phyloP scores from a whole-genome alignment of 2,797 vertebrate genomes.

The Microctenopoma lineatum region DNA sequence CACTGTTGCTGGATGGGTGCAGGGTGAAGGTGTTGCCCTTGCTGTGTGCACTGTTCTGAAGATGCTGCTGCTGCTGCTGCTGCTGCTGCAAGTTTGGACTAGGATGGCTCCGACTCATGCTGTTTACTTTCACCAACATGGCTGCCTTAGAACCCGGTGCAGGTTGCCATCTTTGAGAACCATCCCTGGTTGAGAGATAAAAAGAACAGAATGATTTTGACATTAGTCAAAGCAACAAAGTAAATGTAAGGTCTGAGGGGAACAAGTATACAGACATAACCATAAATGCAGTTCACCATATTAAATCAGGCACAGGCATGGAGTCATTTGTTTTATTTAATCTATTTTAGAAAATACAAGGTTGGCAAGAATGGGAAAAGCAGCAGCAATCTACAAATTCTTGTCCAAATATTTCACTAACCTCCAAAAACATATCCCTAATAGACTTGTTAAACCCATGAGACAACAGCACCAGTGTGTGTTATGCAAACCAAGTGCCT shows the following conservation, averaged over 20 bases:
- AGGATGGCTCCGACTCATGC: slow-evolving; percentile 79
- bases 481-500: slow-evolving; percentile 37
- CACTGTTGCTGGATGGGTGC: slow-evolving; percentile 72
- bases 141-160: slow-evolving; percentile 89
- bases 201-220: slow-evolving; percentile 12
- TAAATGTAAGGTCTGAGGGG: slow-evolving; percentile 13
- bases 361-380: slow-evolving; percentile 49
- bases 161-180: slow-evolving; percentile 88
- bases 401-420: slow-evolving; percentile 63
- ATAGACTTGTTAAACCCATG: slow-evolving; percentile 45
- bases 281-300: slow-evolving; percentile 18
- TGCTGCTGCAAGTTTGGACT: slow-evolving; percentile 59
- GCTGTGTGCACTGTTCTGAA: slow-evolving; percentile 68
- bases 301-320: slow-evolving; percentile 17
- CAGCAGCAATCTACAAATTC: slow-evolving; percentile 56
- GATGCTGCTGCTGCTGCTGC: slow-evolving; percentile 61
- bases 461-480: slow-evolving; percentile 56
- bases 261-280: slow-evolving; percentile 10
- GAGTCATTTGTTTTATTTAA: slow-evolving; percentile 19
- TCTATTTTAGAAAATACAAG: slow-evolving; percentile 27
- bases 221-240: slow-evolving; percentile 3
- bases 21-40: slow-evolving; percentile 76
- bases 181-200: slow-evolving; percentile 74
- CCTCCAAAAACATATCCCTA: slow-evolving; percentile 54
- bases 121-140: slow-evolving; percentile 93